Percentiles rank a stretch among this genome's conserved stretches.
Conservation (phyloP, 2,113 vertebrate species). For the Malurus elegans region DNA sequence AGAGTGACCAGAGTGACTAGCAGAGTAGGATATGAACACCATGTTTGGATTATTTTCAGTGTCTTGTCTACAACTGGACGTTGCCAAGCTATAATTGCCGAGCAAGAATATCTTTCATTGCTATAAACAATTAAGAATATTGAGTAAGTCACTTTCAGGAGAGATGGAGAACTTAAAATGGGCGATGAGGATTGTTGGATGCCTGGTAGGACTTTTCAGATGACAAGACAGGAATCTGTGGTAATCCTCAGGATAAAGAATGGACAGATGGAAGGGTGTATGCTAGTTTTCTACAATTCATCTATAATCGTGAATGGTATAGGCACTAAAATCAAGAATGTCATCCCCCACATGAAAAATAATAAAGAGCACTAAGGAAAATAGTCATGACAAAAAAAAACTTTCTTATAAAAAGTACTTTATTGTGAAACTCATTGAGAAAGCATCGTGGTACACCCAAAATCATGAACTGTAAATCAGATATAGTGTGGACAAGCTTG, state of each 20-base stretch:
- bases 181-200: not conserved
- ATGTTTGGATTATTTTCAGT: not conserved
- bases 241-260: not conserved
- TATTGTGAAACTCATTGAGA: not conserved
- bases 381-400: not conserved
- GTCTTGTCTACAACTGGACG: not conserved
- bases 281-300: not conserved
- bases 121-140: not conserved
- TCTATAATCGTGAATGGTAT: not conserved
- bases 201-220: not conserved
- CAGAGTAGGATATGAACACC: not conserved
- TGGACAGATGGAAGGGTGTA: not conserved
- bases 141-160: not conserved
- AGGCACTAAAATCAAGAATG: not conserved
- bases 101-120: not conserved
- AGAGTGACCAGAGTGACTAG: not conserved
- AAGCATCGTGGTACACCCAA: not conserved
- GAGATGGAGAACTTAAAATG: not conserved
- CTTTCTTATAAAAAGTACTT: not conserved
- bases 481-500: not conserved
- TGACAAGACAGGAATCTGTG: not conserved
- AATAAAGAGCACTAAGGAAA: not conserved
- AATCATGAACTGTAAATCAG: not conserved
- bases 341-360: not conserved
- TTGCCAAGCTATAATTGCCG: not conserved